phyloP scores from a whole-genome alignment of 2,888 invertebrate species.

The Phalera bucephala region DNA sequence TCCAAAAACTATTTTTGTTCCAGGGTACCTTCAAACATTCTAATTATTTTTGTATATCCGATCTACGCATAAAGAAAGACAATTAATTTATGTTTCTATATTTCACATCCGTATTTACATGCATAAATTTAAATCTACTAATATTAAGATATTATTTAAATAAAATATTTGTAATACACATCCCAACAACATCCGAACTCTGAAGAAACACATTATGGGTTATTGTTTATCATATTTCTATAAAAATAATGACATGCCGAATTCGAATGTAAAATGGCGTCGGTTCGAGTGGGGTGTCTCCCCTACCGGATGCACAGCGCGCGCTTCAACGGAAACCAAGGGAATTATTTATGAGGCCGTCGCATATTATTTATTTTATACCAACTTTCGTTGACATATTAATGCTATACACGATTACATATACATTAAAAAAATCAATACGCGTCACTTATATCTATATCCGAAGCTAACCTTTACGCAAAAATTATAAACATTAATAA shows the following conservation, averaged over 20 bases:
- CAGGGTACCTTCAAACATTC: too few species aligned
- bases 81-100: too few species aligned
- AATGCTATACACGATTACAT: constrained; percentile 56
- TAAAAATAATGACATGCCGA: constrained; percentile 56
- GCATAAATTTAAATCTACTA: too few species aligned
- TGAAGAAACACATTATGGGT: constrained; percentile 26
- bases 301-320: constrained; percentile 61
- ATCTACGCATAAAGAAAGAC: too few species aligned
- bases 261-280: constrained; percentile 69
- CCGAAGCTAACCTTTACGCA: constrained; percentile 9
- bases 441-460: constrained; percentile 7
- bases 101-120: too few species aligned
- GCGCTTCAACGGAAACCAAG: constrained; percentile 63
- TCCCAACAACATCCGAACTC: constrained; percentile 7
- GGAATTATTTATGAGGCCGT: constrained; percentile 58
- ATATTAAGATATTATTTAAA: constrained; percentile 1
- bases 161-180: background rate
- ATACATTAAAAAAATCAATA: constrained; percentile 38
- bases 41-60: too few species aligned
- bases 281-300: constrained; percentile 59
- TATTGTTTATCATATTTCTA: constrained; percentile 40
- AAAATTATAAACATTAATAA: constrained; percentile 11
- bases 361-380: constrained; percentile 64
- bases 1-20: too few species aligned
- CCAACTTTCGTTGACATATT: constrained; percentile 57